Base-by-base conservation (phyloP, 2,888 invertebrate species). In the Microdon myrmicae region DNA sequence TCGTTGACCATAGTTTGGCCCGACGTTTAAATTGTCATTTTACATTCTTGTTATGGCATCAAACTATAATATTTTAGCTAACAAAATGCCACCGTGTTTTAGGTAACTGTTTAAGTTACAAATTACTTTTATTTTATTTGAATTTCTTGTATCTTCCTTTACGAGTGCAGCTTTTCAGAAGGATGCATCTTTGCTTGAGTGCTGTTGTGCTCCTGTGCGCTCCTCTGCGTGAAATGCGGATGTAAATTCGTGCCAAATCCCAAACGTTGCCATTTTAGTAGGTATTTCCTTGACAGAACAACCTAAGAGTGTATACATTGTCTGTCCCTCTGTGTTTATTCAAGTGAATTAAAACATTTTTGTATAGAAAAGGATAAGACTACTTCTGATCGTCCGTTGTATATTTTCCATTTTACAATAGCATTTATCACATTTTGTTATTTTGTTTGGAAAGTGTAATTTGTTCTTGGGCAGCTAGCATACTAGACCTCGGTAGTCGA, bases 331-430 rank as follows among this genome's bases (percentile, higher is more conserved):
- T 16, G 22, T 31, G 38, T 38, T 38, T 48, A 38, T 48, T 48
- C 39, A 41, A 19, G 32, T 49, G 48, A 38, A 48, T 38, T 48
- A 38, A 48, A 48, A 38, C 39, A 25, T 38, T 23, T 32, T 31
- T 14, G 31, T 29, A 22, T 37, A 8, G 1, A 16, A 16, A 16
- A 8, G 31, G 2, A 3, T 7, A n/a, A 3, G 12, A 17, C 10
- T 6, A 7, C n/a, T 41, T 20, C 16, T 43, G 8, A n/a, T 2
- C 7, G 19, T 28, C 29, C 16, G 17, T 13, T 4, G 3, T 29
- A 9, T 9, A 6, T 34, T 34, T 34, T 17, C 22, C n/a, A n/a
- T n/a, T n/a, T n/a, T n/a, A n/a, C n/a, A n/a, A n/a, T n/a, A n/a
- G 34, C 8, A 8, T 28, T 39, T 5, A 38, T 9, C n/a, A 29